phyloP scores from a whole-genome alignment of 1,140 invertebrate genomes.

The Pogonognathellus flavescens region DNA sequence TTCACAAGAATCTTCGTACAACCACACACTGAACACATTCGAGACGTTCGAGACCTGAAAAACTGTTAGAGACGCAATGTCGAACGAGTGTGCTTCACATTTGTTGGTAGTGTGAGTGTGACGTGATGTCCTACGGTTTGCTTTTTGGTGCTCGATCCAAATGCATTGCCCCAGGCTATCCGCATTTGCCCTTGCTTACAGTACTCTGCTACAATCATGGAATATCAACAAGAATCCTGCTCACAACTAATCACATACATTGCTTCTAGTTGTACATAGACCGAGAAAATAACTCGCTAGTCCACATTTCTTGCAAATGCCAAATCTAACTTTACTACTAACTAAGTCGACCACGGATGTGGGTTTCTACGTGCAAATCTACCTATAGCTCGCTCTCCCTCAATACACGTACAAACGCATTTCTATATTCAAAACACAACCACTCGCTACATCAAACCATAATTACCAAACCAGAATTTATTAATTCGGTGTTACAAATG shows the following conservation, averaged over 20 bases:
- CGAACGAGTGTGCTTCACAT: too few relatives aligned
- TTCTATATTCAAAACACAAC: not conserved
- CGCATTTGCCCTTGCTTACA: conserved; percentile 4
- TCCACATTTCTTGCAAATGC: not conserved
- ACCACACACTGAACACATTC: not conserved
- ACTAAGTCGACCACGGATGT: conserved; percentile 16
- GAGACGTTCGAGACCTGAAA: not conserved
- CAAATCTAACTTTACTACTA: not conserved
- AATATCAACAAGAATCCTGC: conserved; percentile 5
- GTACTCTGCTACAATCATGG: not conserved
- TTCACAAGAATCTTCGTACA: not conserved
- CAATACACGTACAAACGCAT: too few relatives aligned
- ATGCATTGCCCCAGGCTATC: conserved; percentile 24
- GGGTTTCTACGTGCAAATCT: conserved; percentile 1
- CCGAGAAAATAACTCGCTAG: conserved; percentile 28
- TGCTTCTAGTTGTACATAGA: conserved; percentile 10
- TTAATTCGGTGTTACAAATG: too few relatives aligned
- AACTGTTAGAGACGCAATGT: too few relatives aligned
- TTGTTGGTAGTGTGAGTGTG: not conserved
- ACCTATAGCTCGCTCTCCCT: too few relatives aligned
- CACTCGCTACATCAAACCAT: not conserved
- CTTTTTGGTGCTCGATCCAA: not conserved
- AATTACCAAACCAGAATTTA: too few relatives aligned
- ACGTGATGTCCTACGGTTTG: not conserved
- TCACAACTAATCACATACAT: not conserved